A percentile compares a stretch with the other conserved stretches of the same genome.
These are phyloP conservation scores for Colossoma macropomum DNA, from an alignment of 2,113 vertebrate genomes.

Conservation along the genomic window DNA sequence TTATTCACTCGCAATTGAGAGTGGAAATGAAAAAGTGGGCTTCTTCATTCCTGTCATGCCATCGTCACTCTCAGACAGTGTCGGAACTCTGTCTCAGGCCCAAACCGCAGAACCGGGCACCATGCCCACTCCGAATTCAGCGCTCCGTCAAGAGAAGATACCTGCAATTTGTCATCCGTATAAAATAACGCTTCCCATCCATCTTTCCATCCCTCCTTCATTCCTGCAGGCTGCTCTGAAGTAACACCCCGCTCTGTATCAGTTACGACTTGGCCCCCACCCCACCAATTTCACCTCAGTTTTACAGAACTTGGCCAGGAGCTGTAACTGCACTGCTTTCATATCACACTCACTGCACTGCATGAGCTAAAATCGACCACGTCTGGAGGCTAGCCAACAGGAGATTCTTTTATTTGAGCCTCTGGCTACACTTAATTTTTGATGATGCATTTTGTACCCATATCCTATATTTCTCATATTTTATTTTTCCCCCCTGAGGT, in stretches of 20 bases:
- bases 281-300: slow-evolving; percentile 54
- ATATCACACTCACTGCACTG: slow-evolving; percentile 58
- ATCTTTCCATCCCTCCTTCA: slow-evolving; percentile 58
- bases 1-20: too few species aligned
- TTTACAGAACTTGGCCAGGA: slow-evolving; percentile 81
- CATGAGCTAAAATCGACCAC: background rate
- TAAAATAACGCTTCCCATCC: slow-evolving; percentile 71
- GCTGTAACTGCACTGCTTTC: slow-evolving; percentile 84
- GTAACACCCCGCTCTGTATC: slow-evolving; percentile 27
- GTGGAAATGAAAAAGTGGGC: too few species aligned
- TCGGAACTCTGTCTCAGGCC: background rate
- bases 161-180: slow-evolving; percentile 79
- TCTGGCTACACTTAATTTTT: too few species aligned
- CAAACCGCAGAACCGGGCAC: background rate
- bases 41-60: too few species aligned
- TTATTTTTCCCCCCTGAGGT: too few species aligned
- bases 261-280: slow-evolving; percentile 29
- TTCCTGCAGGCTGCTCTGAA: slow-evolving; percentile 11
- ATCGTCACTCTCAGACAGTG: background rate
- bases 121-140: slow-evolving; percentile 47
- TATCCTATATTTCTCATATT: too few species aligned
- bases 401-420: slow-evolving; percentile 68
- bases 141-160: slow-evolving; percentile 72
- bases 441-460: too few species aligned
- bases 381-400: slow-evolving; percentile 34